phyloP scores from a whole-genome alignment of 2,113 vertebrate species.

The Taurulus bubalis region DNA sequence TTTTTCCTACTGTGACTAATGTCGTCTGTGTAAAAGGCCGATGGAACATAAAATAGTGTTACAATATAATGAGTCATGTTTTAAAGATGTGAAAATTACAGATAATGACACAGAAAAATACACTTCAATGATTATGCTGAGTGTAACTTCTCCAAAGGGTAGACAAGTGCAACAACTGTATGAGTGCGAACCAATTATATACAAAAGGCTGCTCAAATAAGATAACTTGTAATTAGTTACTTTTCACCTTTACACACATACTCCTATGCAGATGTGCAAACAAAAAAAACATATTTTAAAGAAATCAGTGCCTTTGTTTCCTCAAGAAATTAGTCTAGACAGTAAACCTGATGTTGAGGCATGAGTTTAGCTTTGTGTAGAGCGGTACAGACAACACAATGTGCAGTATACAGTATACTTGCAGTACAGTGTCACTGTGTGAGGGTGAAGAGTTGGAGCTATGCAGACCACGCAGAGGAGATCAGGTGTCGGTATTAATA shows the following conservation, averaged over 20 bases:
- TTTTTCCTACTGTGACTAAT: background rate
- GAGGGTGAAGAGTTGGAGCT: slow-evolving; percentile 56
- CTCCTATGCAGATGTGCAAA: slow-evolving; percentile 5
- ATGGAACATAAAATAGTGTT: background rate
- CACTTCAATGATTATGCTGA: background rate
- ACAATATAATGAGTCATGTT: background rate
- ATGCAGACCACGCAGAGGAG: slow-evolving; percentile 68
- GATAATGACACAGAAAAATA: background rate
- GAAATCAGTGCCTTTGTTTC: background rate
- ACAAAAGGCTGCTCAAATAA: background rate
- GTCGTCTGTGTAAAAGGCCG: background rate
- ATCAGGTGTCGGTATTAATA: slow-evolving; percentile 82
- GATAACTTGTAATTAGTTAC: background rate
- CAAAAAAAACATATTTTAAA: background rate
- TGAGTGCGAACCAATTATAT: background rate
- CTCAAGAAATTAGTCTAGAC: background rate
- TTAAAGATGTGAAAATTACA: background rate
- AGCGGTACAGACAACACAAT: slow-evolving; percentile 22
- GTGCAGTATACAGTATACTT: slow-evolving; percentile 3
- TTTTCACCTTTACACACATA: background rate
- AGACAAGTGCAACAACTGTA: background rate
- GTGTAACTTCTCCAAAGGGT: background rate
- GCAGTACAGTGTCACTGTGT: slow-evolving; percentile 30
- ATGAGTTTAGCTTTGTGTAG: background rate
- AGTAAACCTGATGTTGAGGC: background rate